Percentiles rank a stretch among this genome's conserved stretches.
phyloP scores from a whole-genome alignment of 2,888 invertebrate genomes.

The Lasioglossum lativentre region DNA sequence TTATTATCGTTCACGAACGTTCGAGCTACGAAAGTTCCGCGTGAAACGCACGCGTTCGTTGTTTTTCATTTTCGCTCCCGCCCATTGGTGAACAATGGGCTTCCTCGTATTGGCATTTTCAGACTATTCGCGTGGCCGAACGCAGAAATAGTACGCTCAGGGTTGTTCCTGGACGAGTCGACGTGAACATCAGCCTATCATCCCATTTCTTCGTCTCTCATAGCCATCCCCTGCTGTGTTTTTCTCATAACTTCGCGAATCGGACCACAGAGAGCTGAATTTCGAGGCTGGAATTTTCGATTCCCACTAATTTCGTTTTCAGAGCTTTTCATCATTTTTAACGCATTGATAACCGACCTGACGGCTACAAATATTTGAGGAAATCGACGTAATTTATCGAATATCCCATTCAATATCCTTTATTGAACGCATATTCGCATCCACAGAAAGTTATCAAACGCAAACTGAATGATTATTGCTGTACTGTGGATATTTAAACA shows the following conservation, averaged over 20 bases:
- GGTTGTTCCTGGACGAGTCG: conserved; percentile 37
- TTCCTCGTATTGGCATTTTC: conserved; percentile 67
- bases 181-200: conserved; percentile 48
- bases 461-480: background rate
- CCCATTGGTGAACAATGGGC: conserved; percentile 63
- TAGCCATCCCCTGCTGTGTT: background rate
- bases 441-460: background rate
- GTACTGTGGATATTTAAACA: background rate
- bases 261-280: background rate
- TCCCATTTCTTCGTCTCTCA: conserved; percentile 15
- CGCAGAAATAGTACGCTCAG: conserved; percentile 37
- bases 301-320: background rate
- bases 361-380: background rate
- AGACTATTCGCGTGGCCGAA: conserved; percentile 41
- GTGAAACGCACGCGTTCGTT: conserved; percentile 30
- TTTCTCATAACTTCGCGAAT: background rate
- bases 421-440: background rate
- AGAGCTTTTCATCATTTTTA: background rate
- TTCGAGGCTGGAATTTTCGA: background rate
- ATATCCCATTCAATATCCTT: background rate
- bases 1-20: conserved; percentile 23
- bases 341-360: background rate
- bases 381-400: background rate
- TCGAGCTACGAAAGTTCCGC: conserved; percentile 35
- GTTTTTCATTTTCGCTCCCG: conserved; percentile 44